Base-by-base conservation (phyloP, 2,888 invertebrate species). In the Sclerodermus sp. region DNA sequence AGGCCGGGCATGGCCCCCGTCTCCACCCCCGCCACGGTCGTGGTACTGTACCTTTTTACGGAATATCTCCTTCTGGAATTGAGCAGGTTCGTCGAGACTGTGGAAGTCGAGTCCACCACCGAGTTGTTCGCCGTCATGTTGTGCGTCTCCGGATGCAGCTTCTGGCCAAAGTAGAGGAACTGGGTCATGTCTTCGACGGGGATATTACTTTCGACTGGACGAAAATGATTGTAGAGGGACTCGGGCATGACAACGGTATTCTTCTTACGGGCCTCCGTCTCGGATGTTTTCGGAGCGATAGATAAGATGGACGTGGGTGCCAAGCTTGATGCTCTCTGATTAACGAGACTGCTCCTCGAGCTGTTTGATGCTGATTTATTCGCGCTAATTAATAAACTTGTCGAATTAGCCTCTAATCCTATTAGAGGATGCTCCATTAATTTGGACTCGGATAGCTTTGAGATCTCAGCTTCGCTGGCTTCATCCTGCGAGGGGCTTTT, bases 101-200 rank as follows among this genome's bases (percentile, higher is more conserved):
- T 66, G 12, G 69, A 59, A 2, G 66, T 64, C 1, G 52, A 47
- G 23, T 23, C 23, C 10, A 74, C 23, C 10, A 74, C 61, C 1
- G 72, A 70, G 56, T 73, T 72, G 13, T 69, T 68, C 4, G 23
- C 65, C 1, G 73, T 66, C 0, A 58, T 60, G 36, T 70, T 70
- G 15, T 64, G 79, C 40, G 70, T 73, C 1, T 80, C 71, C 0
- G 80, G 79, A 1, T 80, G 79, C 36, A 84, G 67, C 69, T 88
- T 88, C 67, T 87, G 85, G 0, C 89, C 89, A 68, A 89, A 89
- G 67, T 82, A 86, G 49, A 87, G 79, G 73, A 88, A 89, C 10
- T 88, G 87, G 42, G 85, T 83, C 80, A 87, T 83, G 64, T 87
- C 87, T 71, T 85, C 86, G 38, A 82, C 82, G 0, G 85, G 84